These are phyloP conservation scores for Drosophila picticornis DNA, from an alignment of 2,888 invertebrate genomes.

Conservation along the genomic window DNA sequence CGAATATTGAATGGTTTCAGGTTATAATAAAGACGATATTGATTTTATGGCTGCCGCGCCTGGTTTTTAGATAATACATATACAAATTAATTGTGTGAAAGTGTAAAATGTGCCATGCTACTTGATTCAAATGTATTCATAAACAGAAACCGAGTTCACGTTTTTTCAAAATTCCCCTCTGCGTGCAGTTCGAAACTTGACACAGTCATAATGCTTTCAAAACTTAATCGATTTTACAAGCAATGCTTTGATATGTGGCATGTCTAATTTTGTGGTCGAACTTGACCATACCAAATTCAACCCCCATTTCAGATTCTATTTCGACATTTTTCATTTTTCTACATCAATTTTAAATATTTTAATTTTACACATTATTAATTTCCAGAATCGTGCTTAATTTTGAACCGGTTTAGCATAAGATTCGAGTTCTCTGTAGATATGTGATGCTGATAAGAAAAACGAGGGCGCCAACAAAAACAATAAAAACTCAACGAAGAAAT, in stretches of 20 bases:
- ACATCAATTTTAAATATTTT: not conserved
- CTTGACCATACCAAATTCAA: not conserved
- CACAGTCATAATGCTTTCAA: not conserved
- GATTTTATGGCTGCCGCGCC: constrained; percentile 4
- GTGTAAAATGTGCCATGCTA: not conserved
- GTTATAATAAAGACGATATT: constrained; percentile 9
- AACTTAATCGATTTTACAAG: not conserved
- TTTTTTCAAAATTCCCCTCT: not conserved
- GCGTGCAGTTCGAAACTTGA: not conserved
- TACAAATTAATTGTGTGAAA: constrained; percentile 7
- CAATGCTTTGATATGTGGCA: not conserved
- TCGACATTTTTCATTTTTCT: not conserved
- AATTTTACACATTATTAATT: constrained; percentile 20
- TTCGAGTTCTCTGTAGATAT: constrained; percentile 21
- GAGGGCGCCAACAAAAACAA: constrained; percentile 1
- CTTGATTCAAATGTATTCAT: not conserved
- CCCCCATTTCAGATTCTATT: not conserved
- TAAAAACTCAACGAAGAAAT: constrained; percentile 3
- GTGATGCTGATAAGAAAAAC: constrained; percentile 22
- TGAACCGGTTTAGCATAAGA: constrained; percentile 50
- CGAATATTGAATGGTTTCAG: not conserved
- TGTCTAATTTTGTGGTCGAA: not conserved
- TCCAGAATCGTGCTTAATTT: constrained; percentile 4
- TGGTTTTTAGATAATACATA: not conserved
- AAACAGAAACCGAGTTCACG: not conserved